phyloP scores from a whole-genome alignment of 2,113 vertebrate genomes.

The Oryzias melastigma region DNA sequence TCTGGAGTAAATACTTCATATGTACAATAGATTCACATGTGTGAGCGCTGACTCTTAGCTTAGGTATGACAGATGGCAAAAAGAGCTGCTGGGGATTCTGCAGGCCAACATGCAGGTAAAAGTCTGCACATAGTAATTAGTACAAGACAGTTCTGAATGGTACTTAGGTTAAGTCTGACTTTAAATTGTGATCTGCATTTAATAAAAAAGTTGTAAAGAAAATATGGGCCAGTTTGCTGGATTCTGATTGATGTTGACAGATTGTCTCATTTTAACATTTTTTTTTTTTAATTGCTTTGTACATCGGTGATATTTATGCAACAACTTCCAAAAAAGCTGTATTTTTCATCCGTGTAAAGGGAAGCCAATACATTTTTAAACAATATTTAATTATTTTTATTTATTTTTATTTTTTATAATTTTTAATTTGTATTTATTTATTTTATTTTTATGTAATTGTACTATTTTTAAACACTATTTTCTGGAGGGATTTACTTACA shows the following conservation, averaged over 20 bases:
- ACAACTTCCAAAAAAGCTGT: too few relatives aligned
- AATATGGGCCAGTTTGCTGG: slow-evolving; percentile 34
- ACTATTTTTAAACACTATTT: too few relatives aligned
- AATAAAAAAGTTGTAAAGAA: slow-evolving; percentile 56
- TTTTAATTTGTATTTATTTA: too few relatives aligned
- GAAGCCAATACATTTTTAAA: too few relatives aligned
- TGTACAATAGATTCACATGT: neutral
- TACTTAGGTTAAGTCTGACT: slow-evolving; percentile 49
- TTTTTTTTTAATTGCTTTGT: neutral
- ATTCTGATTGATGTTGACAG: slow-evolving; percentile 20
- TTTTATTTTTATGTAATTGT: too few relatives aligned
- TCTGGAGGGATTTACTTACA: too few relatives aligned
- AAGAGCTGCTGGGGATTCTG: slow-evolving; percentile 46
- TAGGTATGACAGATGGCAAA: slow-evolving; percentile 58
- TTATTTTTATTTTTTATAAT: too few relatives aligned
- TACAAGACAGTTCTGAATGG: slow-evolving; percentile 22
- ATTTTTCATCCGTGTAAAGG: too few relatives aligned
- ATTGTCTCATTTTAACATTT: slow-evolving; percentile 4
- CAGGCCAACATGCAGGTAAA: slow-evolving; percentile 41
- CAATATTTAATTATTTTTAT: too few relatives aligned
- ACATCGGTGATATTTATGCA: too few relatives aligned
- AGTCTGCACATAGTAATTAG: slow-evolving; percentile 50
- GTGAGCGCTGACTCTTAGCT: neutral
- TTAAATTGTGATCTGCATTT: slow-evolving; percentile 36
- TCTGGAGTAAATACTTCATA: neutral